Evolutionary conservation across 1,140 invertebrate species (phyloP), one percentile per base, ranked within the genome.

Genomic region (Bombus difficillimus): DNA sequence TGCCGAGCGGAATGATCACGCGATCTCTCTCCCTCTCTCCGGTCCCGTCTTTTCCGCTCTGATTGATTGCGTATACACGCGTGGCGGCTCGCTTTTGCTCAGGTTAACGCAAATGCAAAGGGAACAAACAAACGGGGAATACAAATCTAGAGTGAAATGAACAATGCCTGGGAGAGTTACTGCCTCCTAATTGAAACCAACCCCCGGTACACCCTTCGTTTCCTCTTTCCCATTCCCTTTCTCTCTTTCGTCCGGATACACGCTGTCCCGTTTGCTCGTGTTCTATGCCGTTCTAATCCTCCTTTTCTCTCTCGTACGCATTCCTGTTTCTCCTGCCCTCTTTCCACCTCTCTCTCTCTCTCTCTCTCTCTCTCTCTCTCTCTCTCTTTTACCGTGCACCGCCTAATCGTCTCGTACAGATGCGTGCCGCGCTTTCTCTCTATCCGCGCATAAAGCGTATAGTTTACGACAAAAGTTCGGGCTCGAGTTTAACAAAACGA

Each of bases 111-210:
- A 92, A 94, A 93, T 92, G 92, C 86, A 92, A 92, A 91, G 88
- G 91, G 90, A 91, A 92, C 92, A 93, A 94, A 93, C 93, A 93
- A 94, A 94, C 91, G 89, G 87, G 87, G 93, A 94, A 94, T 94
- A 94, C 94, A 94, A 94, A 94, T 95, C 93, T 94, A 94, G 93
- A 95, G 93, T 93, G 92, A 95, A 93, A 94, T 93, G 94, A 95
- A 95, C 94, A 95, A 94, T 95, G 93, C 94, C 92, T 89, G 92
- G 93, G 93, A 94, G 94, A 94, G 93, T 93, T 94, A 94, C 93
- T 92, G 92, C 92, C 93, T 95, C 88, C 94, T 94, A 95, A 95
- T 95, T 95, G 94, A 94, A 95, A 94, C 92, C 93, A 92, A 92
- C 92, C 92, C 92, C 86, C 88, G 57, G 32, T 73, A 83, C 83